Percentiles rank a stretch among this genome's conserved stretches.
These are phyloP conservation scores for Diorhabda carinulata DNA, from an alignment of 1,140 invertebrate genomes.

Conservation along the genomic window DNA sequence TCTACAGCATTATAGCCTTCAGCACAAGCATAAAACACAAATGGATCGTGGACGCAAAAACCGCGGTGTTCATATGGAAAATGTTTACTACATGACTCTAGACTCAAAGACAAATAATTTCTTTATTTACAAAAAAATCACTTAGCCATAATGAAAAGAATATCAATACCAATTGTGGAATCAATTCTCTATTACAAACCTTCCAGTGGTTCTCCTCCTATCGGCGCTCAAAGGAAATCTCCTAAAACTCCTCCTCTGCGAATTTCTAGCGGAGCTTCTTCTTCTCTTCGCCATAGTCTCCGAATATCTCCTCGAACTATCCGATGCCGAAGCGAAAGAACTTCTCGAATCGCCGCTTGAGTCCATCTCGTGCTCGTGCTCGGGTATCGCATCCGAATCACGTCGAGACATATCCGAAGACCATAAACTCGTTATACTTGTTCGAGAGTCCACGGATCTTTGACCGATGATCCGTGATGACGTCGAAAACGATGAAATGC, in stretches of 20 bases:
- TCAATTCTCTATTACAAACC: constrained; percentile 32
- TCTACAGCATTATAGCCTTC: too few relatives aligned
- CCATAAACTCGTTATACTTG: constrained; percentile 43
- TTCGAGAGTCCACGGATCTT: constrained; percentile 45
- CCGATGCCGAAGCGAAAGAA: constrained; percentile 42
- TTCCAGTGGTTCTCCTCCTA: constrained; percentile 48
- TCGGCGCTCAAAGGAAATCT: constrained; percentile 46
- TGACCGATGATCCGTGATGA: constrained; percentile 46
- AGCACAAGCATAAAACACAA: too few relatives aligned
- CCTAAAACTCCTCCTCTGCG: constrained; percentile 44
- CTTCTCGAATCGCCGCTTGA: constrained; percentile 40
- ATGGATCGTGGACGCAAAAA: too few relatives aligned
- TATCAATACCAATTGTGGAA: background rate
- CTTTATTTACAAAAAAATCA: too few relatives aligned
- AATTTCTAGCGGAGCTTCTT: constrained; percentile 38
- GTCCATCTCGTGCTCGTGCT: constrained; percentile 47
- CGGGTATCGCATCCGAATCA: constrained; percentile 45
- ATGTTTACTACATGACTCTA: too few relatives aligned
- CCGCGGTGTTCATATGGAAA: too few relatives aligned
- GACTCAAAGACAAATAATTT: too few relatives aligned
- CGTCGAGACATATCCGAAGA: constrained; percentile 46
- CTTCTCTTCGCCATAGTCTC: constrained; percentile 38
- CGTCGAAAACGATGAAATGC: constrained; percentile 45
- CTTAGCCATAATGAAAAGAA: too few relatives aligned
- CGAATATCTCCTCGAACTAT: constrained; percentile 45